A percentile compares a stretch with the other conserved stretches of the same genome.
Conservation (phyloP, 2,888 invertebrate species). For the Ophion ellenae region DNA sequence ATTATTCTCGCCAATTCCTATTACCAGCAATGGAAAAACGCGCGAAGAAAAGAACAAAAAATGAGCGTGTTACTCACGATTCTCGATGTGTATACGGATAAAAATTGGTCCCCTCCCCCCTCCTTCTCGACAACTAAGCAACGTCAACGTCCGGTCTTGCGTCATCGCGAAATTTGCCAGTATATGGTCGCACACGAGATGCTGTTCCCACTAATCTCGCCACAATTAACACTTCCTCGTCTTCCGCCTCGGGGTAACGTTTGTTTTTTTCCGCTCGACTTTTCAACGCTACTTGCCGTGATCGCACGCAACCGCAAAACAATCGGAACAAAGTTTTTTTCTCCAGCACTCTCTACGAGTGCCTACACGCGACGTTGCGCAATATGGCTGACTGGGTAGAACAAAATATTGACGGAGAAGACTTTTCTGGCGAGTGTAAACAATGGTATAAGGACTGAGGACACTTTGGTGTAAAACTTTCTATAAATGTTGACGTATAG, state of each 20-base stretch:
- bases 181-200: conserved; percentile 38
- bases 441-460: not conserved
- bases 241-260: conserved; percentile 48
- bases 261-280: conserved; percentile 29
- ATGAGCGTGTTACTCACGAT: conserved; percentile 44
- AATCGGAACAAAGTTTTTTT: conserved; percentile 5
- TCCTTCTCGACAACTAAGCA: conserved; percentile 32
- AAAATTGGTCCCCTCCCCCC: conserved; percentile 25
- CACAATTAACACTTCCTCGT: conserved; percentile 69
- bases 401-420: not conserved
- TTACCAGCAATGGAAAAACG: conserved; percentile 10
- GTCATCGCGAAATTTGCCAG: conserved; percentile 48
- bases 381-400: conserved; percentile 5
- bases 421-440: not conserved
- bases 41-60: conserved; percentile 8
- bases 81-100: conserved; percentile 16
- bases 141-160: conserved; percentile 62
- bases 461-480: not conserved
- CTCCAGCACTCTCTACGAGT: not conserved
- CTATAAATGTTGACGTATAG: not conserved
- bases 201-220: conserved; percentile 64
- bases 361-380: not conserved
- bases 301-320: not conserved
- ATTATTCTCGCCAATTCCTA: not conserved
- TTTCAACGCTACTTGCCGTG: conserved; percentile 13